Conservation (phyloP, 2,797 vertebrate genomes). For the Megalops cyprinoides region DNA sequence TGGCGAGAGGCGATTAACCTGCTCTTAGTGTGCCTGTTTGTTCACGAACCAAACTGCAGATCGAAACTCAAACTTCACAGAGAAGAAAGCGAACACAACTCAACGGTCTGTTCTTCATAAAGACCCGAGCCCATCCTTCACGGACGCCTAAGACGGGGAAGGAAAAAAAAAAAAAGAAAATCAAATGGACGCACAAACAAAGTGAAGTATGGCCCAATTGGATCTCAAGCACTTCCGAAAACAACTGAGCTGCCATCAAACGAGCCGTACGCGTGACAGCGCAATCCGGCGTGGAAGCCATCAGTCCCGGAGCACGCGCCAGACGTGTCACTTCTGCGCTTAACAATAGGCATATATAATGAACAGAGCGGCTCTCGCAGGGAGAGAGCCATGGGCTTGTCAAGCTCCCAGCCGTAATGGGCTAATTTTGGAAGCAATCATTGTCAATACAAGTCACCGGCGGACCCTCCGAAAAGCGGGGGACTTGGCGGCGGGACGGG, state of each 20-base stretch:
- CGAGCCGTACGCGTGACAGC: constrained; percentile 69
- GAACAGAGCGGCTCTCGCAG: constrained; percentile 61
- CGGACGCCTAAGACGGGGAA: too few relatives aligned
- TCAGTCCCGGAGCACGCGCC: constrained; percentile 67
- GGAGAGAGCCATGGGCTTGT: constrained; percentile 69
- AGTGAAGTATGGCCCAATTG: constrained; percentile 66
- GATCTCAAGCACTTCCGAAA: constrained; percentile 55
- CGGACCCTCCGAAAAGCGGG: constrained; percentile 69
- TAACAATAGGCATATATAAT: constrained; percentile 71
- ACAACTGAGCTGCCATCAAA: constrained; percentile 63
- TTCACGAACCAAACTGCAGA: too few relatives aligned
- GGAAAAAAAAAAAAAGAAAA: too few relatives aligned
- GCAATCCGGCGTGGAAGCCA: constrained; percentile 60
- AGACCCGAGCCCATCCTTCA: constrained; percentile 61
- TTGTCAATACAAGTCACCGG: constrained; percentile 86
- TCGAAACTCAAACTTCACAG: neutral
- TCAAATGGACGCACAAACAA: constrained; percentile 46
- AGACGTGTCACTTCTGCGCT: constrained; percentile 67
- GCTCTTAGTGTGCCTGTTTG: neutral
- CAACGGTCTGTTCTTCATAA: neutral
- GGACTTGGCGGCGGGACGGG: constrained; percentile 74
- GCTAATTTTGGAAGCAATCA: constrained; percentile 91
- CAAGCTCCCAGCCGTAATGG: constrained; percentile 85
- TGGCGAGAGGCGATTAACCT: constrained; percentile 8
- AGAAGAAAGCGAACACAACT: neutral